Evolutionary conservation across 2,888 invertebrate species (phyloP), one percentile per base, ranked within the genome.

Genomic region (Elegia similella): DNA sequence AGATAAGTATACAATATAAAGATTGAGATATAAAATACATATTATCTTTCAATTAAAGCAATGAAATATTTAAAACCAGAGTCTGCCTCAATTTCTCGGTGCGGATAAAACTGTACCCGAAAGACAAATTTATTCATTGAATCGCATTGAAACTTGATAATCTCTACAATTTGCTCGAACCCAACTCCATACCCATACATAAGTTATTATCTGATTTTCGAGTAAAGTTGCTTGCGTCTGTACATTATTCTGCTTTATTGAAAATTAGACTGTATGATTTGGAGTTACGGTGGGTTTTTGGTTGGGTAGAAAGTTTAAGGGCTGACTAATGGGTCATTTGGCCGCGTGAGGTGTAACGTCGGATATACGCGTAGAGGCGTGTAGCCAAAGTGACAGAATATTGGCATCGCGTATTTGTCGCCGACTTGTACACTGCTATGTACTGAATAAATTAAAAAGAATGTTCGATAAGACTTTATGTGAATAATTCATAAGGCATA

Each of bases 291-390:
- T 80, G 68, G 67, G 64, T 67, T 77, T 80, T 84, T 65, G 73
- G 58, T 65, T 58, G 59, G 61, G 54, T 57, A 57, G 64, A 64
- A 67, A 48, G 32, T 54, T 58, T 76, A 75, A 80, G 84, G 82
- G 81, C 77, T 80, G 82, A 74, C 77, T 84, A 86, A 86, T 85
- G 78, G 82, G 82, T 85, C 82, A 84, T 86, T 86, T 82, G 78
- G 80, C 75, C 80, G 78, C 76, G 77, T 67, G 83, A 82, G 80
- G 84, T 86, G 84, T 84, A 79, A 82, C 75, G 75, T 63, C 66
- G 70, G 65, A 67, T 72, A 70, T 77, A 76, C 74, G 74, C 71
- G 74, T 76, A 75, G 75, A 84, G 76, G 79, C 82, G 78, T 81
- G 79, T 80, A 74, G 75, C 69, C 72, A 73, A 82, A 84, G 78